phyloP scores from a whole-genome alignment of 2,113 vertebrate species.

The Trichomycterus rosablanca region DNA sequence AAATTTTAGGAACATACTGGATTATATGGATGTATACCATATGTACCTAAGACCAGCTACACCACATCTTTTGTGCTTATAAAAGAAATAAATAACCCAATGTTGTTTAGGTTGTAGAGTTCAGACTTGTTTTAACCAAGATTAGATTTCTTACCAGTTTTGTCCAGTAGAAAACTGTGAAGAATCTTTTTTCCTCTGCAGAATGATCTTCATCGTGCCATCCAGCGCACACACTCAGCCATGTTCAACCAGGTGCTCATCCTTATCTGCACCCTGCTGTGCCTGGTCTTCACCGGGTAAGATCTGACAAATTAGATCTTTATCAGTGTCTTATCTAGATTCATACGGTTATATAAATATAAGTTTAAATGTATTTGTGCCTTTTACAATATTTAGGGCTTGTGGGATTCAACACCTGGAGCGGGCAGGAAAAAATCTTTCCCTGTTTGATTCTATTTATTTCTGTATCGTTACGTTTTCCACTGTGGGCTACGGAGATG shows the following conservation, averaged over 20 bases:
- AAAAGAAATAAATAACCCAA: too few relatives aligned
- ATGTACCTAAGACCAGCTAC: too few relatives aligned
- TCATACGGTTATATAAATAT: neutral
- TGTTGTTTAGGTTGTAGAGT: too few relatives aligned
- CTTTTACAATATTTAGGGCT: constrained; percentile 50
- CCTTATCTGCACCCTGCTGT: constrained; percentile 95
- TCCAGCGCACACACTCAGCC: constrained; percentile 91
- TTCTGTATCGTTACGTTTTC: constrained; percentile 99
- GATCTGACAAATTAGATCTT: too few relatives aligned
- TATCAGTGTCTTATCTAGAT: neutral
- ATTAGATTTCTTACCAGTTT: too few relatives aligned
- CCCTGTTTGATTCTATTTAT: constrained; percentile 90
- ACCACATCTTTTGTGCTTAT: too few relatives aligned
- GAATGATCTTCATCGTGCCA: constrained; percentile 96
- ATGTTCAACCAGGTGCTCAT: constrained; percentile 99
- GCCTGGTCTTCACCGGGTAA: constrained; percentile 94
- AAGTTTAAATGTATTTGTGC: neutral
- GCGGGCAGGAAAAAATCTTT: constrained; percentile 83
- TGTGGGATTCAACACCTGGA: constrained; percentile 97
- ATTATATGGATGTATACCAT: too few relatives aligned
- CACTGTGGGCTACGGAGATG: constrained; percentile 92
- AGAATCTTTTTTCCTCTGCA: constrained; percentile 47
- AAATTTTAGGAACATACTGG: too few relatives aligned
- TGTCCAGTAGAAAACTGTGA: neutral
- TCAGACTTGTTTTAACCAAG: too few relatives aligned